Percentiles rank a stretch among this genome's conserved stretches.
Conservation (phyloP, 2,888 invertebrate genomes). For the Drosophila subquinaria region DNA sequence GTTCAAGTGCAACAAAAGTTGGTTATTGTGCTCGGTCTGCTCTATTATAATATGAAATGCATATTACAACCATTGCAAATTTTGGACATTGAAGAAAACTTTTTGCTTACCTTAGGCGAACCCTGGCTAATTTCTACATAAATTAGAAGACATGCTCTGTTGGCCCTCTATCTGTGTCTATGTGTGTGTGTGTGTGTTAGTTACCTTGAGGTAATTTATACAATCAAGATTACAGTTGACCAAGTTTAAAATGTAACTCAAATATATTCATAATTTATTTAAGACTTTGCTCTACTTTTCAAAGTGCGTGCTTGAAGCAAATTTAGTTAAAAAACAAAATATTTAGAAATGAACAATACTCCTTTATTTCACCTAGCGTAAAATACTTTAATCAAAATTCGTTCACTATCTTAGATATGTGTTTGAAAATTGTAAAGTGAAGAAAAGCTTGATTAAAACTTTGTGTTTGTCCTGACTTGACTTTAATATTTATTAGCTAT, state of each 20-base stretch:
- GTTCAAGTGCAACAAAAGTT: slow-evolving; percentile 80
- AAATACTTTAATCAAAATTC: too few species aligned
- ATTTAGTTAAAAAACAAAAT: neutral
- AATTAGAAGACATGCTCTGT: slow-evolving; percentile 56
- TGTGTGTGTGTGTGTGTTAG: slow-evolving; percentile 10
- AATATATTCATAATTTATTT: slow-evolving; percentile 19
- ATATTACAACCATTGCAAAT: slow-evolving; percentile 64
- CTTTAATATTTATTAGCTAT: neutral
- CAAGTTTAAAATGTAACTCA: slow-evolving; percentile 15
- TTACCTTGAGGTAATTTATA: slow-evolving; percentile 32
- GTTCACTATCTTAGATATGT: too few species aligned
- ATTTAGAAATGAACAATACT: too few species aligned
- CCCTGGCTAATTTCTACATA: slow-evolving; percentile 71
- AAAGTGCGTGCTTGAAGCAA: neutral
- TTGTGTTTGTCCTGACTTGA: too few species aligned
- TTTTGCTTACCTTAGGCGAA: slow-evolving; percentile 68
- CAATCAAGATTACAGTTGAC: slow-evolving; percentile 36
- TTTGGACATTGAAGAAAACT: slow-evolving; percentile 70
- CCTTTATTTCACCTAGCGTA: too few species aligned
- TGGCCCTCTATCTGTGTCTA: neutral
- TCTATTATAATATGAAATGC: slow-evolving; percentile 69
- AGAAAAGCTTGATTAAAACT: too few species aligned
- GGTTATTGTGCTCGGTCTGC: slow-evolving; percentile 56
- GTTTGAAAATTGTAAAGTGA: too few species aligned
- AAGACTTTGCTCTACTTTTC: slow-evolving; percentile 13